A percentile compares a stretch with the other conserved stretches of the same genome.
These are phyloP conservation scores for Colinus virginianus DNA, from an alignment of 2,113 vertebrate genomes.

Conservation along the genomic window DNA sequence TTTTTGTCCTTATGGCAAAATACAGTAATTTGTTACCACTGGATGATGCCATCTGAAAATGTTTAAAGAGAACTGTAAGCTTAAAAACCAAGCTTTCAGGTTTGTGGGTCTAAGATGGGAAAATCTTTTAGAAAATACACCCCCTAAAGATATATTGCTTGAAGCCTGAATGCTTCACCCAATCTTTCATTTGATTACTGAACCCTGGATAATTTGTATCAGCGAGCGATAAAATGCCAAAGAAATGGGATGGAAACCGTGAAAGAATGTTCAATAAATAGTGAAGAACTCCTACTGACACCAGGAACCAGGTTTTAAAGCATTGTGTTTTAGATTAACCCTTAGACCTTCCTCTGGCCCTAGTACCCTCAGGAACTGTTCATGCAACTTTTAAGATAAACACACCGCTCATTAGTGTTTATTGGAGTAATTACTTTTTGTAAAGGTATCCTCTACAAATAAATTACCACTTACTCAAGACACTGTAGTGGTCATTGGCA, in stretches of 20 bases:
- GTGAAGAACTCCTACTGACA: constrained; percentile 15
- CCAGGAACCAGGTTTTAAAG: constrained; percentile 32
- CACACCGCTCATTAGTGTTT: constrained; percentile 64
- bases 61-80: neutral
- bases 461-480: constrained; percentile 51
- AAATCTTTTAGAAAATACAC: neutral
- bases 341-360: constrained; percentile 60
- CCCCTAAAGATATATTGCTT: neutral
- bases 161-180: neutral
- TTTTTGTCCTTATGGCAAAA: neutral
- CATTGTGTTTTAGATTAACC: constrained; percentile 74
- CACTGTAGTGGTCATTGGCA: constrained; percentile 3
- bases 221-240: constrained; percentile 12
- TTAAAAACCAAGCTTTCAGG: neutral
- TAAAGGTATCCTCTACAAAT: constrained; percentile 72
- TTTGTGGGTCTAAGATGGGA: neutral
- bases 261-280: constrained; percentile 55
- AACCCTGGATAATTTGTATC: constrained; percentile 24
- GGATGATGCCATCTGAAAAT: neutral
- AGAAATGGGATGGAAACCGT: neutral
- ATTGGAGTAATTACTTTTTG: constrained; percentile 68
- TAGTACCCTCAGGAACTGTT: constrained; percentile 64
- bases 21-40: neutral
- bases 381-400: constrained; percentile 72
- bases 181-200: constrained; percentile 6